Base-by-base conservation (phyloP, 2,113 vertebrate species). In the Archilochus colubris region DNA sequence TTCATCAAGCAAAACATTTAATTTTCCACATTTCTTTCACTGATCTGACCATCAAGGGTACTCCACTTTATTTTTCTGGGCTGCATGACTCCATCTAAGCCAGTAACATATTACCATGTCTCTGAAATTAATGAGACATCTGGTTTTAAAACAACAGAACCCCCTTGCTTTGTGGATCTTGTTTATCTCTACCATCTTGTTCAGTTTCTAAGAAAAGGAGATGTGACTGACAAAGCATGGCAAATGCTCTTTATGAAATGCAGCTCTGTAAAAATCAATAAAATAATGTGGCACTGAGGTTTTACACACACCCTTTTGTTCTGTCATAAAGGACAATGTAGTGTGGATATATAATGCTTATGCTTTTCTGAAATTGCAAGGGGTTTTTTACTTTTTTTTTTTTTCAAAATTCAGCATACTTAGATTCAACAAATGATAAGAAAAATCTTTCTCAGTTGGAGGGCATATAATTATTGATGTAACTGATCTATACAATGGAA, bases 371-470 rank as follows among this genome's bases (percentile, higher is more conserved):
- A 92, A 86, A 69, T 5, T 10, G 36, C 30, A 82, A 68, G 6
- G 16, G 9, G 36, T 85, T 69, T 69, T 38, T 30, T 11, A 20
- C 53, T 63, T 23, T 25, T 58, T 63, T 23, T 25, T 22, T 72
- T 63, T 67, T 24, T 5, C 9, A 57, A 48, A 89, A 89, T 31
- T 57, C n/a, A 59, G 36, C 63, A 28, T 55, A 30, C 8, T 82
- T 55, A 67, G 36, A 62, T 73, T 76, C 46, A 87, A 86, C 70
- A 74, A 79, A 72, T 3, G 70, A 43, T 2, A 3, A 88, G 72
- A 89, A 86, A 88, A 28, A 63, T 73, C 80, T 88, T 74, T 93
- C 89, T 79, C 82, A 72, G 31, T 67, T 85, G 85, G 72, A 89
- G 30, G 40, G 25, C 30, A 38, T 44, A 77, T 67, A 91, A 87